phyloP scores from a whole-genome alignment of 2,888 invertebrate species.

The Drosophila mercatorum region DNA sequence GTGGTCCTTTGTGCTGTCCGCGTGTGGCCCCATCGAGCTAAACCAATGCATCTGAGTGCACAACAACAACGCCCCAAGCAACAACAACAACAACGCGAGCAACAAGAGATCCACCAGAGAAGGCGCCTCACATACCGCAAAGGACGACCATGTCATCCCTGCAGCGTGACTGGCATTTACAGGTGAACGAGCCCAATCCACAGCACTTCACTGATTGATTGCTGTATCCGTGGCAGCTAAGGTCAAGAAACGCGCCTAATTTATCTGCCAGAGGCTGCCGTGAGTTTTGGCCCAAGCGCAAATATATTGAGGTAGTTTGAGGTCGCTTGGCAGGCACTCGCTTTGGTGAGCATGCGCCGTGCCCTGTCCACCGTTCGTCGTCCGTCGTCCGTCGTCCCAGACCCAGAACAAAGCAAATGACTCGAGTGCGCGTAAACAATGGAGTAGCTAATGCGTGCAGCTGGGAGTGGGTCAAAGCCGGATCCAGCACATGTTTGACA shows the following conservation, averaged over 20 bases:
- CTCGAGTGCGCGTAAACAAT: constrained; percentile 37
- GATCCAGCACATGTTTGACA: constrained; percentile 9
- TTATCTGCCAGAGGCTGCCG: constrained; percentile 3
- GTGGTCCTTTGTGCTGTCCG: constrained; percentile 49
- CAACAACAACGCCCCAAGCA: constrained; percentile 86
- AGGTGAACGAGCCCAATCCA: constrained; percentile 52
- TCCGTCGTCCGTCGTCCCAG: neutral
- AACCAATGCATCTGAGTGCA: constrained; percentile 86
- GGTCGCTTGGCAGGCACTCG: constrained; percentile 33
- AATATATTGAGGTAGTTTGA: constrained; percentile 67
- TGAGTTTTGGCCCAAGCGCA: constrained; percentile 54
- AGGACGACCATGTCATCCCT: constrained; percentile 83
- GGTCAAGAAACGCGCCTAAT: constrained; percentile 66
- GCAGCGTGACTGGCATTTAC: constrained; percentile 85
- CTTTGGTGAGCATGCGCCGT: constrained; percentile 55
- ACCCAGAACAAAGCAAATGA: constrained; percentile 13
- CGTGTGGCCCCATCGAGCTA: constrained; percentile 78
- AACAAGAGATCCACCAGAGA: constrained; percentile 82
- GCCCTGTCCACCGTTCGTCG: neutral
- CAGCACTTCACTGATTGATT: too few relatives aligned
- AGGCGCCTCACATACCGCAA: constrained; percentile 72
- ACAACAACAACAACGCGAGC: constrained; percentile 85
- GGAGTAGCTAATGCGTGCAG: constrained; percentile 13
- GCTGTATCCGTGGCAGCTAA: constrained; percentile 37
- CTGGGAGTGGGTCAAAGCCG: constrained; percentile 31